These are phyloP conservation scores for Tanaodytes sp. DNA, from an alignment of 2,888 invertebrate species.

Conservation along the genomic window DNA sequence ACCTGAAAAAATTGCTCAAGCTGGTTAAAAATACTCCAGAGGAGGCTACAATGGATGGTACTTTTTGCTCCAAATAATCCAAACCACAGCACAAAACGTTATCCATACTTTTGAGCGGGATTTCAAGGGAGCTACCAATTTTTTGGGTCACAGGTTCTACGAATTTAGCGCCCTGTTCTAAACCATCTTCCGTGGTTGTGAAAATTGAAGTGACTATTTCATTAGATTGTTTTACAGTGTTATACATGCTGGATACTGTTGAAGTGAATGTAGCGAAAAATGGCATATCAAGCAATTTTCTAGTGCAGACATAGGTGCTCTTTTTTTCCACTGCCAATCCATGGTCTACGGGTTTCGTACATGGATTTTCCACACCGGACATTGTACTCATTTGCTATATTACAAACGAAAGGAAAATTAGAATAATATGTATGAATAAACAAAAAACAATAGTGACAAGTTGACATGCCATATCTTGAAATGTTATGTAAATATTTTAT, in stretches of 20 bases:
- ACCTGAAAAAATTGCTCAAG: constrained; percentile 60
- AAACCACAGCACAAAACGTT: constrained; percentile 70
- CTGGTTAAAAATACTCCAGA: constrained; percentile 68
- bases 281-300: constrained; percentile 56
- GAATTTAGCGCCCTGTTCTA: constrained; percentile 55
- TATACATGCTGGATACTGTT: constrained; percentile 57
- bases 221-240: constrained; percentile 58
- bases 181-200: constrained; percentile 55
- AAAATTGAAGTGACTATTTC: constrained; percentile 58
- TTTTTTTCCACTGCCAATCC: background rate
- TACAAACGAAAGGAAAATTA: background rate
- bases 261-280: constrained; percentile 57
- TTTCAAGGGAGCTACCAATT: constrained; percentile 68
- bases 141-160: constrained; percentile 58
- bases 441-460: no score
- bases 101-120: constrained; percentile 64
- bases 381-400: constrained; percentile 34
- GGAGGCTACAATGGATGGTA: constrained; percentile 72
- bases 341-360: constrained; percentile 2
- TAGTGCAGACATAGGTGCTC: constrained; percentile 4
- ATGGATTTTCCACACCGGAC: constrained; percentile 33
- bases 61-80: constrained; percentile 71
- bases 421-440: no score
- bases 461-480: no score
- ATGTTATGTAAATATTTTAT: no score